These are phyloP conservation scores for Dendrolimus punctatus DNA, from an alignment of 1,140 invertebrate species.

Conservation along the genomic window DNA sequence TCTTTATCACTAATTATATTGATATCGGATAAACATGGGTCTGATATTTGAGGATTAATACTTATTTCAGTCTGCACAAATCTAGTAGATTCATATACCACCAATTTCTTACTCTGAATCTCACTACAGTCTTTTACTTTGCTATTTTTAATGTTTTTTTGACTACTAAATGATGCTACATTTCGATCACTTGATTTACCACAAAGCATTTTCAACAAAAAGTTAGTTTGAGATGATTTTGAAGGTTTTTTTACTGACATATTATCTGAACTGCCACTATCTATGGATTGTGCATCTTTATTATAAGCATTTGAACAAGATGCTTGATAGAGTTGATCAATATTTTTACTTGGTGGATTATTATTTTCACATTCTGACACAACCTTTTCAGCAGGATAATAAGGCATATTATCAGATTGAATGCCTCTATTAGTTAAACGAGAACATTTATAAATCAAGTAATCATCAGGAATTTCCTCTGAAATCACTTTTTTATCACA, in stretches of 20 bases:
- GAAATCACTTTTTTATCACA: conserved; percentile 25
- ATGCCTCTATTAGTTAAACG: conserved; percentile 20
- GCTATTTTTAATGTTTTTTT: conserved; percentile 10
- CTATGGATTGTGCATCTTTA: not conserved
- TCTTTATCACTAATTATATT: conserved; percentile 36
- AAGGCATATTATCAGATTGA: conserved; percentile 4
- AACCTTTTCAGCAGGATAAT: not conserved
- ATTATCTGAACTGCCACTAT: conserved; percentile 11
- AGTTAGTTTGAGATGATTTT: conserved; percentile 50
- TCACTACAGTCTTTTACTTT: not conserved
- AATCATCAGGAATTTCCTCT: conserved; percentile 34
- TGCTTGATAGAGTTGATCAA: not conserved
- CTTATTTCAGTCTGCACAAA: conserved; percentile 57
- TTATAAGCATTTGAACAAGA: not conserved
- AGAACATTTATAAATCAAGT: conserved; percentile 54
- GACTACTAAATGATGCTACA: conserved; percentile 13
- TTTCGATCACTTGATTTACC: conserved; percentile 18
- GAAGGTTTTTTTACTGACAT: conserved; percentile 18
- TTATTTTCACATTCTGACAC: not conserved
- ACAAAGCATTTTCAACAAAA: conserved; percentile 22
- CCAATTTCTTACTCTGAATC: conserved; percentile 10
- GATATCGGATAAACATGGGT: conserved; percentile 50
- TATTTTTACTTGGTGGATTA: not conserved
- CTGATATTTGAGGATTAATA: conserved; percentile 52
- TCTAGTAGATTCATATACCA: conserved; percentile 35